phyloP scores from a whole-genome alignment of 2,797 vertebrate species.

The Galaxias olidus region DNA sequence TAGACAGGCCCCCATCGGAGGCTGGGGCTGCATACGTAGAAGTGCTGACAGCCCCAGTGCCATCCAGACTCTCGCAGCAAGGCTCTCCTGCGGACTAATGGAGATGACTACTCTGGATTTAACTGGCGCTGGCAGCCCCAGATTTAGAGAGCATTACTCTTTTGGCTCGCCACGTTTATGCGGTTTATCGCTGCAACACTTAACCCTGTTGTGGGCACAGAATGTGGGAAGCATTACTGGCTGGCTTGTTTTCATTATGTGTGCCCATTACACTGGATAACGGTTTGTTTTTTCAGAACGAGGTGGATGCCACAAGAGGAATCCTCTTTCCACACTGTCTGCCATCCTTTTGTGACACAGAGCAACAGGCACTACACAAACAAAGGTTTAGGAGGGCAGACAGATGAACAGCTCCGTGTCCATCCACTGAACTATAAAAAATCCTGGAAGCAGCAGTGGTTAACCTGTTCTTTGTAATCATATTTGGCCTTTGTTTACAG shows the following conservation, averaged over 20 bases:
- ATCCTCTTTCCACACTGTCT: constrained; percentile 56
- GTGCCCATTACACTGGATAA: constrained; percentile 34
- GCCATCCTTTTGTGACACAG: constrained; percentile 40
- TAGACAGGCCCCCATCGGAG: not conserved
- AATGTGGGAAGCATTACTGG: constrained; percentile 67
- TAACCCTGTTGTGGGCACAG: constrained; percentile 50
- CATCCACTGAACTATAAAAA: too few relatives aligned
- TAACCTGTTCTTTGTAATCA: too few relatives aligned
- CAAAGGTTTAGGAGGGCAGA: too few relatives aligned
- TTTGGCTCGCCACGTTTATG: constrained; percentile 38
- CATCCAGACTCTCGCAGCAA: constrained; percentile 36
- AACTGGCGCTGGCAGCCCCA: constrained; percentile 48
- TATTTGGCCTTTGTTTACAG: too few relatives aligned
- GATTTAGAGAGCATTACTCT: constrained; percentile 56
- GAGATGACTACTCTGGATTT: constrained; percentile 56
- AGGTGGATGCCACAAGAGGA: constrained; percentile 37
- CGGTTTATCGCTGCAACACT: constrained; percentile 60
- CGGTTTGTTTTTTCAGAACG: constrained; percentile 2
- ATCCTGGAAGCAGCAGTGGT: too few relatives aligned
- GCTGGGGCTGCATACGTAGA: constrained; percentile 22
- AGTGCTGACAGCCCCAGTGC: constrained; percentile 46
- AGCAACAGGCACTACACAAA: constrained; percentile 9
- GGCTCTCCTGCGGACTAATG: constrained; percentile 33
- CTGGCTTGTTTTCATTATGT: constrained; percentile 33
- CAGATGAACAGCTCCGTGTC: too few relatives aligned